A percentile compares a stretch with the other conserved stretches of the same genome.
These are phyloP conservation scores for Anguilla rostrata DNA, from an alignment of 2,113 vertebrate genomes.

Conservation along the genomic window DNA sequence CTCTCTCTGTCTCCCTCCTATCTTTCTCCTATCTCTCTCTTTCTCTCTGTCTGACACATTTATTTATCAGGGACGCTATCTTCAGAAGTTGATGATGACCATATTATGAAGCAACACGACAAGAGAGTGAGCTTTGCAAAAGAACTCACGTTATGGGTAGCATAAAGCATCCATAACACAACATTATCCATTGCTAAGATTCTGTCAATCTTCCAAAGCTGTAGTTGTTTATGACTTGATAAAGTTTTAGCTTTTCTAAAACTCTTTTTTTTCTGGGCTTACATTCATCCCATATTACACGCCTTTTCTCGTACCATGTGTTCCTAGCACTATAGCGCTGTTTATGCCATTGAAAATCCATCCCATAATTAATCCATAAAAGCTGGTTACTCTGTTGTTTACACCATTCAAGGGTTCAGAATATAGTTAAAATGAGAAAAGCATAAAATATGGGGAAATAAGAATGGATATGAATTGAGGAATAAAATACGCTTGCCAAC, in stretches of 20 bases:
- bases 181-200: conserved; percentile 57
- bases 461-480: conserved; percentile 63
- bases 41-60: not conserved
- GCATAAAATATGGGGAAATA: conserved; percentile 43
- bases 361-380: conserved; percentile 77
- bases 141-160: conserved; percentile 62
- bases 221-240: conserved; percentile 63
- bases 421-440: conserved; percentile 74
- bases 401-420: conserved; percentile 72
- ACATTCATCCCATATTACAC: conserved; percentile 73
- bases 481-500: conserved; percentile 76
- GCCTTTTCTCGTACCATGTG: conserved; percentile 66
- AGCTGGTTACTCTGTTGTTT: conserved; percentile 73
- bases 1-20: not conserved
- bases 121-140: conserved; percentile 57
- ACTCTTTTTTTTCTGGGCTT: conserved; percentile 59
- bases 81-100: not conserved
- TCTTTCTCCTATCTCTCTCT: no score
- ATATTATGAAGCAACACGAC: conserved; percentile 46
- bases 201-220: conserved; percentile 53
- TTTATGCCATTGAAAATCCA: conserved; percentile 71
- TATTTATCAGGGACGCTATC: not conserved
- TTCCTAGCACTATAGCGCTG: conserved; percentile 51
- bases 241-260: conserved; percentile 62
- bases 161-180: conserved; percentile 48